phyloP scores from a whole-genome alignment of 2,113 vertebrate species.

The Oreochromis spilurus region DNA sequence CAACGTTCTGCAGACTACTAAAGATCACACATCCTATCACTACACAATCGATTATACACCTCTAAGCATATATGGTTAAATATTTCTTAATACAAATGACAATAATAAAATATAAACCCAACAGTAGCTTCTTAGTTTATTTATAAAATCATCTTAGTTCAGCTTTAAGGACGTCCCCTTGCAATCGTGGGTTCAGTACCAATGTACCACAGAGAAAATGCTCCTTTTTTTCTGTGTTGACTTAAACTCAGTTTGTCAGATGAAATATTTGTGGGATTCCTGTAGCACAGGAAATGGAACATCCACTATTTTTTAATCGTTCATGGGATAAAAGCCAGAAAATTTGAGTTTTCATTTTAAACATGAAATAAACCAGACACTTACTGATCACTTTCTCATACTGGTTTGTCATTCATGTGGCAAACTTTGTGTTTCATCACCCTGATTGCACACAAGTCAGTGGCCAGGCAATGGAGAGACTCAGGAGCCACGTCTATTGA shows the following conservation, averaged over 20 bases:
- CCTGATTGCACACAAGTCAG: neutral
- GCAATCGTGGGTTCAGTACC: neutral
- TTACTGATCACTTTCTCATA: neutral
- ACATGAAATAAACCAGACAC: neutral
- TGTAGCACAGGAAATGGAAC: neutral
- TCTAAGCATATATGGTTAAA: too few relatives aligned
- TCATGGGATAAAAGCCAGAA: neutral
- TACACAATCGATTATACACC: too few relatives aligned
- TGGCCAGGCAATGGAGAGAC: neutral
- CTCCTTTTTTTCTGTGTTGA: neutral
- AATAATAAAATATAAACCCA: too few relatives aligned
- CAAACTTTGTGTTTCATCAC: neutral
- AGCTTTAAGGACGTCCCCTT: neutral
- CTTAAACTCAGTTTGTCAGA: neutral
- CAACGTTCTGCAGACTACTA: too few relatives aligned
- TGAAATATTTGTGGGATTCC: neutral
- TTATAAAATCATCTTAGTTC: neutral
- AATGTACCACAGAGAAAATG: neutral
- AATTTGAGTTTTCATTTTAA: neutral
- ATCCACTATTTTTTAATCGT: neutral
- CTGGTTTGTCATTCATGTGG: neutral
- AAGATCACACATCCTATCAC: too few relatives aligned
- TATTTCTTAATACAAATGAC: too few relatives aligned
- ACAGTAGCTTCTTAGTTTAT: neutral
- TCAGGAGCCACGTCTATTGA: slow-evolving; percentile 46